A percentile compares a stretch with the other conserved stretches of the same genome.
phyloP scores from a whole-genome alignment of 2,797 vertebrate species.

The Scleropages formosus region DNA sequence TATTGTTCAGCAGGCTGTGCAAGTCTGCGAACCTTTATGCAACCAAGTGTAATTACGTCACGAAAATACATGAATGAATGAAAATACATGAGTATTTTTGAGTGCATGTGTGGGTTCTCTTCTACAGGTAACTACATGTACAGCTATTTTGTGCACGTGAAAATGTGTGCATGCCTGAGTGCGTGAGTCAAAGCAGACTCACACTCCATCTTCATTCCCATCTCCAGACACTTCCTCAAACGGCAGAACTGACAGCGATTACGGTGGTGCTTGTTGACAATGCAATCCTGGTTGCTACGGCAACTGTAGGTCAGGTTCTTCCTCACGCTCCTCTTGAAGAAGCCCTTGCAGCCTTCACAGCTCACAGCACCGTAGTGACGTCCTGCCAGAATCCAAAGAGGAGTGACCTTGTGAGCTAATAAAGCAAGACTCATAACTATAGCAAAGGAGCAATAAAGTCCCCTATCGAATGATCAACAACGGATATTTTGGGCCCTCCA shows the following conservation, averaged over 20 bases:
- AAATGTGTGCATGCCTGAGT: background rate
- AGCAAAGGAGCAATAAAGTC: background rate
- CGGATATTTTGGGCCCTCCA: background rate
- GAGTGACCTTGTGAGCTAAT: background rate
- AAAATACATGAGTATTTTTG: too few species aligned
- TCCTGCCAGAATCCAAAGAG: slow-evolving; percentile 59
- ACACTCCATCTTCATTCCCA: slow-evolving; percentile 99
- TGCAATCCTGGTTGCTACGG: slow-evolving; percentile 93
- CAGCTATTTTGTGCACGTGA: background rate
- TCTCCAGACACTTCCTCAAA: slow-evolving; percentile 91
- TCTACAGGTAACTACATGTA: background rate
- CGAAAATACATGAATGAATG: too few species aligned
- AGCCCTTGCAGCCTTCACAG: slow-evolving; percentile 98
- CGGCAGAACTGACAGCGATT: slow-evolving; percentile 98
- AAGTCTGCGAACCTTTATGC: too few species aligned
- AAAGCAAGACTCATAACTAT: background rate
- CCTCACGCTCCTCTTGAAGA: slow-evolving; percentile 97
- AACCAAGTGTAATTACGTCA: too few species aligned
- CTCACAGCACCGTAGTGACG: slow-evolving; percentile 98
- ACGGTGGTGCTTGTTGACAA: slow-evolving; percentile 98
- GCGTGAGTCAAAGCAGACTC: background rate
- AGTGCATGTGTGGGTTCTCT: background rate
- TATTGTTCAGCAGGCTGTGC: too few species aligned
- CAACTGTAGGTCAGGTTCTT: slow-evolving; percentile 97
- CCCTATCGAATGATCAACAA: background rate